Evolutionary conservation across 1,140 invertebrate genomes (phyloP), one percentile per base, ranked within the genome.

Genomic region (Colletes gigas): DNA sequence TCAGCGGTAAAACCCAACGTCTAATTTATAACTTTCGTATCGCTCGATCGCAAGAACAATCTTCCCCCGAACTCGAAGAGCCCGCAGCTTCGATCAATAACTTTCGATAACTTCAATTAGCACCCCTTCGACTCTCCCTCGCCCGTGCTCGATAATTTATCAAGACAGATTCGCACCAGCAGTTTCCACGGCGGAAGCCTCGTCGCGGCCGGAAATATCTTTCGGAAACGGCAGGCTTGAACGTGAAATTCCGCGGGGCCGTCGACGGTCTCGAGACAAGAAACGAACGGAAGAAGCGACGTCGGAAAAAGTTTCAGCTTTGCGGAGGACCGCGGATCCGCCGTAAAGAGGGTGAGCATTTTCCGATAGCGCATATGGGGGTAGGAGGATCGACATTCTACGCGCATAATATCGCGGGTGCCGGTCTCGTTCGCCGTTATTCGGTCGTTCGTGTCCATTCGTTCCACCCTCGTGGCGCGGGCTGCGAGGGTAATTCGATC

Each of bases 331-430:
- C 82, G 68, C 75, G 75, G 62, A 83, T 67, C n/a, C 57, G 73
- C 30, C 81, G 73, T 73, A 70, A 85, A 76, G 59, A 54, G 55
- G 65, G 55, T 67, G 82, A 89, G 83, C 79, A 85, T 86, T 89
- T 87, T 88, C 76, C 83, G 83, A 87, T 89, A 83, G 80, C 70
- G 67, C 52, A n/a, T 72, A 50, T 52, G 21, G 62, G 50, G 78
- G 66, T n/a, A 59, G 41, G 78, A 68, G n/a, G 15, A 50, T 41
- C 72, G 74, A 83, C 83, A 88, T 81, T 82, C 88, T 78, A 88
- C 81, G 79, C 77, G 72, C 76, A 81, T 81, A 86, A 83, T 83
- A 83, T 86, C 81, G 77, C 15, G 52, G 68, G 52, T 21, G 39
- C n/a, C 21, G 50, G 30, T 30, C 67, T 39, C 59, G 15, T 65